phyloP scores from a whole-genome alignment of 1,140 invertebrate genomes.

The Melipona quadrifasciata region DNA sequence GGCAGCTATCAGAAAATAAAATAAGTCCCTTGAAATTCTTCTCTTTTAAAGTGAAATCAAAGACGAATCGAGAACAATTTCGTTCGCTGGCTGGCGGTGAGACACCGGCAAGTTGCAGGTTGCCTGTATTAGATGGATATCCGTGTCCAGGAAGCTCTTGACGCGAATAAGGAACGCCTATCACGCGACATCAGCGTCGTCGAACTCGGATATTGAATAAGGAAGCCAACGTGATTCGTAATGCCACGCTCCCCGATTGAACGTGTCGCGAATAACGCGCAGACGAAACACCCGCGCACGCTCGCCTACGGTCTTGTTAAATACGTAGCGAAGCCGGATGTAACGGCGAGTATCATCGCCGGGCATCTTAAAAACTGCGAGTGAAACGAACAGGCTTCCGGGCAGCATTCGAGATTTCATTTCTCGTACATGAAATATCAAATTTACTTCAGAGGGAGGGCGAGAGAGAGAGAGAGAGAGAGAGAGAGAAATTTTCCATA shows the following conservation, averaged over 20 bases:
- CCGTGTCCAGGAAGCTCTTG: not conserved
- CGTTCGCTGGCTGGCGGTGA: not conserved
- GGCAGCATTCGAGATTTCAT: not conserved
- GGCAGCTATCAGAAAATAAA: no score
- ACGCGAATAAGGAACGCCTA: constrained; percentile 8
- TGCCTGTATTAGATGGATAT: not conserved
- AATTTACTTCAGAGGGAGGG: not conserved
- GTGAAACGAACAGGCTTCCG: not conserved
- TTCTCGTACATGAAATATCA: not conserved
- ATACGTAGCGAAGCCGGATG: not conserved
- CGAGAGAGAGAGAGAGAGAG: no score
- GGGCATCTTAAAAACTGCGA: constrained; percentile 2
- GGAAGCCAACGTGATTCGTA: constrained; percentile 19
- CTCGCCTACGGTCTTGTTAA: not conserved
- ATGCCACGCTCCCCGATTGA: not conserved
- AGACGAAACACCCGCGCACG: not conserved
- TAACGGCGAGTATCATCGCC: not conserved
- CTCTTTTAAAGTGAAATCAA: no score
- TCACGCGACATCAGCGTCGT: constrained; percentile 11
- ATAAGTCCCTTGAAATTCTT: no score
- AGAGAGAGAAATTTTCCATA: not conserved
- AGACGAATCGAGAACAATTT: not conserved
- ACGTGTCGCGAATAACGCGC: constrained; percentile 25
- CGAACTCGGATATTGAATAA: constrained; percentile 29
- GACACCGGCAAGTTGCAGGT: not conserved